Base-by-base conservation (phyloP, 2,797 vertebrate genomes). In the Argyrosomus regius region DNA sequence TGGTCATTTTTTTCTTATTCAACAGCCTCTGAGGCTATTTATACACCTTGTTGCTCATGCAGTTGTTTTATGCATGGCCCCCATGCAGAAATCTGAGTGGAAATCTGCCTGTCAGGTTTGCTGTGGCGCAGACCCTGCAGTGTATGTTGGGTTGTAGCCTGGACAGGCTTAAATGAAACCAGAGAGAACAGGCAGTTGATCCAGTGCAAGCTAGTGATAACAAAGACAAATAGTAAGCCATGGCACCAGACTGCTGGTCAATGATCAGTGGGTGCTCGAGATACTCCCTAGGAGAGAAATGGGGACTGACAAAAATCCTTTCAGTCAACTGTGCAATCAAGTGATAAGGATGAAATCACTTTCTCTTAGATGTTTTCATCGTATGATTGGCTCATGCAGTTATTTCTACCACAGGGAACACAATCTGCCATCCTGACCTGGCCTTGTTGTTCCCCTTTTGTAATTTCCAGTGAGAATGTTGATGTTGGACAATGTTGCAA, bases 261-360 rank as follows among this genome's bases (percentile, higher is more conserved):
- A 2, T 49, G 68, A 78, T 87, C 75, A 64, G 68, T 60, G 81
- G 61, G 73, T 73, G 68, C 77, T 71, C 65, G 76, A 77, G 67
- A 85, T 76, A 31, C 65, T 80, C 84, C 76, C 78, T 68, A 56
- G 69, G 73, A 73, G 73, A 76, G 52, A 79, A 76, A 74, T 24
- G 28, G 41, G 52, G 58, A 61, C 58, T 16, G 66, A 82, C 72
- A 84, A 80, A 88, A 87, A 81, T 80, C 83, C 78, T 82, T 74
- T 87, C 74, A 63, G 88, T 93, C 88, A 87, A 63, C 71, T n/a
- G 84, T 83, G 86, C 87, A 89, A 89, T 93, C 80, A 87, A 85
- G 81, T 84, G 81, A 90, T 87, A 85, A 78, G 17, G 35, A 90
- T 90, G 88, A 86, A 90, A 89, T 90, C 82, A 62, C 80, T 86